Evolutionary conservation across 2,113 vertebrate species (phyloP).

Genomic region (Dromas ardeola): DNA sequence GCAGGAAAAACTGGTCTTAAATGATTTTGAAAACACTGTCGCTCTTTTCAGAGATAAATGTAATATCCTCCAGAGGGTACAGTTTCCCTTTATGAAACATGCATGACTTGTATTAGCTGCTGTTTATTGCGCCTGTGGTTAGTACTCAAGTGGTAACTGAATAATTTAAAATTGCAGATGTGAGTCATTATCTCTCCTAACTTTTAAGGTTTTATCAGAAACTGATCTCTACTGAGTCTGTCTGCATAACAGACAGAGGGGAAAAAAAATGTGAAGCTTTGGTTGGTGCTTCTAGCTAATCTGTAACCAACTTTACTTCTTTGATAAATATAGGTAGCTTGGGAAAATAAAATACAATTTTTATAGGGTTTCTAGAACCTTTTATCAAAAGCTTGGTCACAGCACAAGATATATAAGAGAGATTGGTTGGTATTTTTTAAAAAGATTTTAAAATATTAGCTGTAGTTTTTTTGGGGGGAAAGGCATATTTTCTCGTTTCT

Average conservation of each 20-base stretch:
- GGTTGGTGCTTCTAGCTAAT: background rate
- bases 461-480: background rate
- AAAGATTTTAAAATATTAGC: background rate
- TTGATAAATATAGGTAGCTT: background rate
- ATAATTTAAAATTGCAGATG: slow-evolving; percentile 56
- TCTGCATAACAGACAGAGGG: background rate
- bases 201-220: background rate
- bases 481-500: background rate
- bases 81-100: slow-evolving; percentile 48
- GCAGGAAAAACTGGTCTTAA: background rate
- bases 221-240: background rate
- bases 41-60: background rate
- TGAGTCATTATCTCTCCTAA: slow-evolving; percentile 26
- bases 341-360: background rate
- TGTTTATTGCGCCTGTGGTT: background rate
- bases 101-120: slow-evolving; percentile 39
- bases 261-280: background rate
- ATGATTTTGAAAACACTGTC: background rate
- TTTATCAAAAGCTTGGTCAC: background rate
- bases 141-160: slow-evolving; percentile 10
- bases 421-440: background rate
- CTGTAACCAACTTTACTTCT: background rate
- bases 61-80: background rate
- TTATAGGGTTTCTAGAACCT: background rate
- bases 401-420: background rate